A percentile compares a stretch with the other conserved stretches of the same genome.
These are phyloP conservation scores for Cremastinae sp. DNA, from an alignment of 2,888 invertebrate genomes.

Conservation along the genomic window DNA sequence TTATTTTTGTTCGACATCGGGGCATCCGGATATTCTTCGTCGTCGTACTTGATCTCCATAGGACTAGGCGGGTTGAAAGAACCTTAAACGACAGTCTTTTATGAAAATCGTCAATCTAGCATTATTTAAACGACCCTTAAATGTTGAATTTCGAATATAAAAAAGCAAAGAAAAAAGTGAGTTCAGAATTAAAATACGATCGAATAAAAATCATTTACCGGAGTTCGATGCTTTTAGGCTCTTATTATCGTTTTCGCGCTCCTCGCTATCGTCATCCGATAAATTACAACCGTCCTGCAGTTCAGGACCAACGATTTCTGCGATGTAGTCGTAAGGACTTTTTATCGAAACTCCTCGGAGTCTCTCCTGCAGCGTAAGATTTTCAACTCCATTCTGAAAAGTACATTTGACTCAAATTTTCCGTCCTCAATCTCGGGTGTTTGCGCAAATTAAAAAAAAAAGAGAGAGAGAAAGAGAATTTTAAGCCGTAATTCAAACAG, in stretches of 20 bases:
- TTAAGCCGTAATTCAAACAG: constrained; percentile 19
- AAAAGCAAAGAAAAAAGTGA: too few relatives aligned
- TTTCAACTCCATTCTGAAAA: constrained; percentile 73
- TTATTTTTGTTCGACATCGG: constrained; percentile 85
- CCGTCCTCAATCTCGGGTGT: constrained; percentile 9
- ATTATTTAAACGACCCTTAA: not conserved
- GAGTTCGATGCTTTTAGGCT: constrained; percentile 75
- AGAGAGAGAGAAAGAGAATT: too few relatives aligned
- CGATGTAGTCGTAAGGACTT: constrained; percentile 77
- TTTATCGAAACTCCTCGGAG: constrained; percentile 75
- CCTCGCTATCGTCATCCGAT: constrained; percentile 77
- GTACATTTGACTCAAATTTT: constrained; percentile 12
- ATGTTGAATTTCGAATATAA: too few relatives aligned
- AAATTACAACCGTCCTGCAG: constrained; percentile 79
- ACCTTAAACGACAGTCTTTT: constrained; percentile 68
- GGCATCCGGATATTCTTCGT: constrained; percentile 84
- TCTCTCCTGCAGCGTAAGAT: constrained; percentile 76
- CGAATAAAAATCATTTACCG: constrained; percentile 68
- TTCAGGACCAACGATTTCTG: constrained; percentile 78
- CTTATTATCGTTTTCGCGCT: constrained; percentile 73
- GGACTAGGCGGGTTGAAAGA: constrained; percentile 80
- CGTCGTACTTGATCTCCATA: constrained; percentile 82
- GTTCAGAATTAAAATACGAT: too few relatives aligned
- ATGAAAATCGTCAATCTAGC: not conserved
- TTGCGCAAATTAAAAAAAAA: too few relatives aligned